phyloP scores from a whole-genome alignment of 2,888 invertebrate species.

The Mimas tiliae region DNA sequence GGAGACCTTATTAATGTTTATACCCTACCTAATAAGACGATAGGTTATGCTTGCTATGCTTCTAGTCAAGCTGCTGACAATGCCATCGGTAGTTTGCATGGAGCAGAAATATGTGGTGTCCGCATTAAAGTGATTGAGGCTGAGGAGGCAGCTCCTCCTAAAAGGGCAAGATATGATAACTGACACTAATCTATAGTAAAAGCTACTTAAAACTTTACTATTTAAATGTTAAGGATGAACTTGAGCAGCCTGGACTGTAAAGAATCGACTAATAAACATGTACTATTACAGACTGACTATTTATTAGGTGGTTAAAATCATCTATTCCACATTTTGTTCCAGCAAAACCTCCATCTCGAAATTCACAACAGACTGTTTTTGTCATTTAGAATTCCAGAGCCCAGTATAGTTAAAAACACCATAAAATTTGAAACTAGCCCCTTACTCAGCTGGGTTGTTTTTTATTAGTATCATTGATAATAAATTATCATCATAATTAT shows the following conservation, averaged over 20 bases:
- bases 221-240: background rate
- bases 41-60: slow-evolving; percentile 96
- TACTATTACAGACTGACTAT: background rate
- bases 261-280: slow-evolving; percentile 13
- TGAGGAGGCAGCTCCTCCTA: slow-evolving; percentile 84
- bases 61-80: slow-evolving; percentile 89
- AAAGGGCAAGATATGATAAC: slow-evolving; percentile 52
- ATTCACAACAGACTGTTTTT: background rate
- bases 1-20: slow-evolving; percentile 96
- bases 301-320: background rate
- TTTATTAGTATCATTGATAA: too few species aligned
- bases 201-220: too few species aligned
- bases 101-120: slow-evolving; percentile 94
- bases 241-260: background rate
- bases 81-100: slow-evolving; percentile 90
- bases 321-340: background rate
- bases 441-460: too few species aligned
- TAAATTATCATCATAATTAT: too few species aligned
- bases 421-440: too few species aligned
- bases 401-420: too few species aligned
- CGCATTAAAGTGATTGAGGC: slow-evolving; percentile 95
- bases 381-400: background rate
- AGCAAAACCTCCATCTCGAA: background rate
- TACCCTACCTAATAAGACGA: slow-evolving; percentile 94
- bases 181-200: background rate